Percentiles rank a stretch among this genome's conserved stretches.
These are phyloP conservation scores for Blastobasis adustella DNA, from an alignment of 2,888 invertebrate species.

Conservation along the genomic window DNA sequence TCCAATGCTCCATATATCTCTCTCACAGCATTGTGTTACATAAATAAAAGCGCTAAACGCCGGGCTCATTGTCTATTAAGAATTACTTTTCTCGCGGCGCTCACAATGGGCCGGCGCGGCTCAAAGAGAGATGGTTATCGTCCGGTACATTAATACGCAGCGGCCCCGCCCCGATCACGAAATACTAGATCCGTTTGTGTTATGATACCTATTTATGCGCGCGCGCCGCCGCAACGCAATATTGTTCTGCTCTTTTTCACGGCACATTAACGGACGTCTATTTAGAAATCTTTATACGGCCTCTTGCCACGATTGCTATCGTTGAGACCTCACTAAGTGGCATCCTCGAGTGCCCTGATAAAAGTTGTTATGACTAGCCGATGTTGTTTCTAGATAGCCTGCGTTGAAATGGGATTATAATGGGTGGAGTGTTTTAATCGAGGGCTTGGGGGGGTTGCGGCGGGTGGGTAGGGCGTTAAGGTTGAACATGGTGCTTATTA, in stretches of 20 bases:
- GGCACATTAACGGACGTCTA: conserved; percentile 8
- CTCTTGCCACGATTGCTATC: background rate
- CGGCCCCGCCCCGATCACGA: conserved; percentile 64
- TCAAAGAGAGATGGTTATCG: conserved; percentile 39
- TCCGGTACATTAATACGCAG: conserved; percentile 58
- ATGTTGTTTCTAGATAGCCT: too few relatives aligned
- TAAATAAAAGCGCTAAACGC: conserved; percentile 69
- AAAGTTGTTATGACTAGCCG: too few relatives aligned
- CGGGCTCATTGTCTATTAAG: conserved; percentile 68
- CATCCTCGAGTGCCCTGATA: too few relatives aligned
- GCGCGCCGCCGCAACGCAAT: background rate
- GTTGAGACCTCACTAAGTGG: too few relatives aligned
- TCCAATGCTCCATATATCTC: conserved; percentile 46
- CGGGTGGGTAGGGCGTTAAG: too few relatives aligned
- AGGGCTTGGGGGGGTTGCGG: too few relatives aligned
- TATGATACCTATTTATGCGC: conserved; percentile 10
- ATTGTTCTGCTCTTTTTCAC: conserved; percentile 10
- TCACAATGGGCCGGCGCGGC: conserved; percentile 62
- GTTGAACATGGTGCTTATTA: too few relatives aligned
- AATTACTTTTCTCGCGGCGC: conserved; percentile 66
- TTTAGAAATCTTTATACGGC: conserved; percentile 1
- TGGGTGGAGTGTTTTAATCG: background rate
- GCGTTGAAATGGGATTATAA: background rate
- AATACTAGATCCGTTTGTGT: conserved; percentile 48
- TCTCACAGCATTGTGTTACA: conserved; percentile 58